A percentile compares a stretch with the other conserved stretches of the same genome.
Conservation (phyloP, 2,888 invertebrate genomes). For the Athalia rosae region DNA sequence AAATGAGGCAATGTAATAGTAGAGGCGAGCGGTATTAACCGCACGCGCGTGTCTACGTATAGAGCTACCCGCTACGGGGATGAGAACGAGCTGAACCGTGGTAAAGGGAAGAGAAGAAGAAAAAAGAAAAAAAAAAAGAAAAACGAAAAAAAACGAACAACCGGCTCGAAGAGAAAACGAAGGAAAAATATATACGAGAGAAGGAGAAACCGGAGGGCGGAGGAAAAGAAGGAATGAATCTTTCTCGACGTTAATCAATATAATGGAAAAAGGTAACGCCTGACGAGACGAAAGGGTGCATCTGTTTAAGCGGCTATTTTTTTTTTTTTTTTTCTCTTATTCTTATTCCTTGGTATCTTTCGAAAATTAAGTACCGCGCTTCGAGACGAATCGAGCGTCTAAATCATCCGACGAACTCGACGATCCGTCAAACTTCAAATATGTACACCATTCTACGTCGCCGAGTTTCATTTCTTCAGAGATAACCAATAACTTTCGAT, state of each 20-base stretch:
- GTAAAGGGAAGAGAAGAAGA: constrained; percentile 20
- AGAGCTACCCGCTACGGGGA: no score
- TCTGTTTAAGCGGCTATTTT: constrained; percentile 24
- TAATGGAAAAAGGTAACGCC: constrained; percentile 23
- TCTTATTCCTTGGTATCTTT: neutral
- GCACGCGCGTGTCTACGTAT: no score
- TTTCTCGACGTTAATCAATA: constrained; percentile 43
- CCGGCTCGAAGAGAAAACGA: constrained; percentile 6
- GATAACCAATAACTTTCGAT: no score
- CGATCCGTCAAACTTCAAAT: neutral
- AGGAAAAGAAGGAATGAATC: constrained; percentile 26
- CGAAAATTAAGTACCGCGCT: neutral
- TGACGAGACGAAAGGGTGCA: constrained; percentile 42
- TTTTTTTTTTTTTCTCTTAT: constrained; percentile 11
- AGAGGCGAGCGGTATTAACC: no score
- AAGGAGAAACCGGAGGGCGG: constrained; percentile 10
- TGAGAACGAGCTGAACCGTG: no score
- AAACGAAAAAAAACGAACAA: constrained; percentile 31
- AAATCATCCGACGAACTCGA: neutral
- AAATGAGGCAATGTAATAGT: no score
- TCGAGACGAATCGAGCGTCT: constrained; percentile 2
- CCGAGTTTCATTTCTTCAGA: no score
- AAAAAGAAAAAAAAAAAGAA: constrained; percentile 10
- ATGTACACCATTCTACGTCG: no score
- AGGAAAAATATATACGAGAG: constrained; percentile 22